Base-by-base conservation (phyloP, 2,888 invertebrate genomes). In the Troides helena region DNA sequence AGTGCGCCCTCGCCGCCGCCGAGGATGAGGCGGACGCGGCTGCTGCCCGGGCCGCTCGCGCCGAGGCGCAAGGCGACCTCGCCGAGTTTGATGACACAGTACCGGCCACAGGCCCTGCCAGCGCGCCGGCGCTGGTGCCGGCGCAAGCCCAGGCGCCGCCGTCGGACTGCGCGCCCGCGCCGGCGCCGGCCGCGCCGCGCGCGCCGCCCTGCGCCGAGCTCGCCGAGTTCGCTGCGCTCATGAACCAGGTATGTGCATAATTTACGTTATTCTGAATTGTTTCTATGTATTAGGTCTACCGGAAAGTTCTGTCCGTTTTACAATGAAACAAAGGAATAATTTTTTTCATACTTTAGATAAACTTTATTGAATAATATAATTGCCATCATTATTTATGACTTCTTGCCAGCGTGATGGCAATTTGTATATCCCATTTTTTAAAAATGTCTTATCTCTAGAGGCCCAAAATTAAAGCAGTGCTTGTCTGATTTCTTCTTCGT, bases 1-100 rank as follows among this genome's bases (percentile, higher is more conserved):
- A 97, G 90, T 94, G 91, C 76, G 98, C 98, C 62, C 93, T 99
- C 73, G 97, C 98, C 36, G 96, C 97, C 67, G 98, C 97, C 65
- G 99, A 99, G 89, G 99, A 99, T 89, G 99, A 98, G 84, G 96
- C 96, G 71, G 99, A 99, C 91, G 98, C 98, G 25, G 95, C 96
- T 77, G 99, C 99, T 12, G 98, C 98, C 1, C 95, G 94, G 79
- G 96, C 96, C 0, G 98, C 98, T 4, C 96, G 97, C 79, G 98
- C 97, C 6, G 99, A 99, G 90, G 97, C 95, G 57, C 96, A 96
- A 73, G 96, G 96, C 18, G 98, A 98, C 87, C 94, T 98, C 75
- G 98, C 97, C 0, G 99, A 99, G 91, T 99, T 99, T 91, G 99
- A 99, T 91, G 99, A 99, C 90, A 96, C 95, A 79, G 97, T 98